Conservation (phyloP, 2,888 invertebrate species). For the Brenthis ino region DNA sequence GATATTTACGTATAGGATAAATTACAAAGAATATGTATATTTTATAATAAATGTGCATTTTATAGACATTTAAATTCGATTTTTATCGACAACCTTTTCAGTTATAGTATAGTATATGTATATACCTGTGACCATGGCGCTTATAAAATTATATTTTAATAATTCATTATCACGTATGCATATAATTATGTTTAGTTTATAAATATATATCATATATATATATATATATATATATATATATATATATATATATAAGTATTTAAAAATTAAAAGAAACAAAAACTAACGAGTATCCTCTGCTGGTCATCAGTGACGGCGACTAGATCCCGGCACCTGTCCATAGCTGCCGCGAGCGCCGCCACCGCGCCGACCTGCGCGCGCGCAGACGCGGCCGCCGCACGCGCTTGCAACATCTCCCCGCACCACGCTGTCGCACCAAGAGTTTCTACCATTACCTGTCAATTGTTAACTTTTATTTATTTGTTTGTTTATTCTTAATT, state of each 20-base stretch:
- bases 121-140: no score
- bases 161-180: no score
- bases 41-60: no score
- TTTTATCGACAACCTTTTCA: no score
- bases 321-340: constrained; percentile 92
- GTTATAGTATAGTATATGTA: no score
- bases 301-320: constrained; percentile 94
- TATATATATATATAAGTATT: not conserved
- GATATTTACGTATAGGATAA: no score
- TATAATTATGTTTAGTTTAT: no score
- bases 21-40: no score
- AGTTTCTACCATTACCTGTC: constrained; percentile 86
- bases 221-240: not conserved
- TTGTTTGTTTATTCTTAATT: no score
- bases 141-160: no score
- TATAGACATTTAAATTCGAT: no score
- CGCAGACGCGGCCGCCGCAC: constrained; percentile 88
- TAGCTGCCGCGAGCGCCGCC: constrained; percentile 91
- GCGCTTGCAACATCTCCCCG: constrained; percentile 89
- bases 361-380: constrained; percentile 90
- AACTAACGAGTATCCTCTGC: constrained; percentile 88
- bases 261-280: not conserved
- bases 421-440: constrained; percentile 83
- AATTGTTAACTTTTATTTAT: not conserved
- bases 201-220: no score